Evolutionary conservation across 2,113 vertebrate species (phyloP), one percentile per base, ranked within the genome.

Genomic region (Epinephelus fuscoguttatus): DNA sequence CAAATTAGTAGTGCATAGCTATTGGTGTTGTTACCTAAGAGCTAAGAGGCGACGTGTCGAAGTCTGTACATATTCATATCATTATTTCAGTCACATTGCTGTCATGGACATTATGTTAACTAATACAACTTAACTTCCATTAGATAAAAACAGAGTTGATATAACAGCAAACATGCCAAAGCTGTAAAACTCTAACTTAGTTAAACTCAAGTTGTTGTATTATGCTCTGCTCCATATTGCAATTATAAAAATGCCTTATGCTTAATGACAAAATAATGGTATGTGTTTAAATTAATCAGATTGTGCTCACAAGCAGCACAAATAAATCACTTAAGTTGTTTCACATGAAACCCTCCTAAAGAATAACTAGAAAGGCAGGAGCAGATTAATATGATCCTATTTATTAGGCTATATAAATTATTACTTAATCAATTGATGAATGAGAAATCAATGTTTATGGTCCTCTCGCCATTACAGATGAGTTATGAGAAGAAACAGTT

Each of bases 31-130:
- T 83, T 70, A 37, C 56, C 61, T 4, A 21, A 37, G 10, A 59
- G 75, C 70, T 18, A 68, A 56, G 19, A 69, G 61, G 14, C 73
- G 77, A 85, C 80, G 57, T 87, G 70, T 82, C 66, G 3, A 17
- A 2, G 27, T 78, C 25, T 66, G 0, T 25, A 17, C 45, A 15
- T 49, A 30, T 64, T 59, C 53, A 2, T 59, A 37, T 13, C 13
- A 33, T 40, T 19, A 4, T 30, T 70, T 78, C 1, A 11, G 40
- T 70, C 6, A 37, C 23, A 4, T 23, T n/a, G 15, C 1, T 33
- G 0, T 50, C 10, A 11, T 57, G 50, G 2, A 27, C n/a, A 25
- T n/a, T 15, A 11, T 57, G 27, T 25, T 23, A n/a, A 59, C 57
- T 45, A 45, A 11, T 45, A 45, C 42, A 45, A 45, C 11, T 14